Percentiles rank a stretch among this genome's conserved stretches.
Conservation (phyloP, 2,888 invertebrate genomes). For the Cephalotes varians region DNA sequence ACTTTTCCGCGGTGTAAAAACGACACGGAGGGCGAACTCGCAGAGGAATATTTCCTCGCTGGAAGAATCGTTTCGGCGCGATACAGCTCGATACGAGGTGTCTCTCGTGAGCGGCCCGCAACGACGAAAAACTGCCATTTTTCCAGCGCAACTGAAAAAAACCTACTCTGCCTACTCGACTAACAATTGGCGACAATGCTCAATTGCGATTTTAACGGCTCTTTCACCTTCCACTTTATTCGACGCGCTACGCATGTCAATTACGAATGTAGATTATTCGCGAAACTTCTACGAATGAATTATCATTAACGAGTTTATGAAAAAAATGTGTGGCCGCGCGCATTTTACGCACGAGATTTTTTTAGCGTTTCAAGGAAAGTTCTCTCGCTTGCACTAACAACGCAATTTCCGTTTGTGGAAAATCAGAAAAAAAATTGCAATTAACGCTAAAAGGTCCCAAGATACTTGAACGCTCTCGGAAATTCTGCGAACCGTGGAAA, state of each 20-base stretch:
- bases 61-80: conserved; percentile 52
- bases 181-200: conserved; percentile 12
- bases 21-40: conserved; percentile 32
- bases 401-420: conserved; percentile 72
- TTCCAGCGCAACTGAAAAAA: conserved; percentile 2
- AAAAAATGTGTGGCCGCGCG: neutral
- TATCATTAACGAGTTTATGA: conserved; percentile 21
- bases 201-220: conserved; percentile 20
- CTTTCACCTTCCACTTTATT: neutral
- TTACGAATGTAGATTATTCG: conserved; percentile 5
- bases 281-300: conserved; percentile 23
- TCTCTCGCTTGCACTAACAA: conserved; percentile 57
- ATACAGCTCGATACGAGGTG: conserved; percentile 26
- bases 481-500: conserved; percentile 69
- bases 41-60: conserved; percentile 54
- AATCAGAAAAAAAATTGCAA: conserved; percentile 72
- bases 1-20: conserved; percentile 43
- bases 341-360: neutral
- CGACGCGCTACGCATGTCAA: neutral
- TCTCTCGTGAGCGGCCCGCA: neutral
- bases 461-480: conserved; percentile 73
- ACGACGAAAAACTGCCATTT: conserved; percentile 27
- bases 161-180: neutral
- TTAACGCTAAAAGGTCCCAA: conserved; percentile 76
- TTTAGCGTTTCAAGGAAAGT: conserved; percentile 41